Percentiles rank a stretch among this genome's conserved stretches.
phyloP scores from a whole-genome alignment of 2,888 invertebrate species.

The Pecten maximus region DNA sequence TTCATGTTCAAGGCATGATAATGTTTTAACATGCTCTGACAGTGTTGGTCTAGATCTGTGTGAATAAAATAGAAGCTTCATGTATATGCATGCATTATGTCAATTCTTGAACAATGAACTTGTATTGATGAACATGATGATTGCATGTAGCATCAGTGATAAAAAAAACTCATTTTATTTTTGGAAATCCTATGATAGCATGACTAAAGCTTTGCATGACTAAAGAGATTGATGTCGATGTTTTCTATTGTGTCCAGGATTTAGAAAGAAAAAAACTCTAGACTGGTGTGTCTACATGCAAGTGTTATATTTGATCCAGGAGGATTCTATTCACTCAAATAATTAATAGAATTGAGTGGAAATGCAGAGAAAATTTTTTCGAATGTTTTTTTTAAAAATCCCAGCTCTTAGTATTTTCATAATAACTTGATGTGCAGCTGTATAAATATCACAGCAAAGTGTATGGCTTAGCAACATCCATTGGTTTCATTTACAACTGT shows the following conservation, averaged over 20 bases:
- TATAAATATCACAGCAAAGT: too few relatives aligned
- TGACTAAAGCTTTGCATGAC: conserved; percentile 10
- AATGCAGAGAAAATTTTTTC: too few relatives aligned
- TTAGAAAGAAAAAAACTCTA: background rate
- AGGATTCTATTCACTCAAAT: background rate
- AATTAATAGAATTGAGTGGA: too few relatives aligned
- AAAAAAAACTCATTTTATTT: background rate
- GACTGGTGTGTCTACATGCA: too few relatives aligned
- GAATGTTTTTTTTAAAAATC: too few relatives aligned
- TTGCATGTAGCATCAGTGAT: background rate
- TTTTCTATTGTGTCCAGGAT: background rate
- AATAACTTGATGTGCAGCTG: too few relatives aligned
- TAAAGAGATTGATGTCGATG: background rate
- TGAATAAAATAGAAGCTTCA: background rate
- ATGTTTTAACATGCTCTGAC: background rate
- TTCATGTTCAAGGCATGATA: too few relatives aligned
- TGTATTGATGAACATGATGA: background rate
- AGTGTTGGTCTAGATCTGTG: too few relatives aligned
- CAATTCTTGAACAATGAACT: background rate
- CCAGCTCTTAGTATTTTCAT: too few relatives aligned
- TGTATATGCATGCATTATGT: background rate
- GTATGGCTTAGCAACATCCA: too few relatives aligned
- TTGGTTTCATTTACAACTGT: too few relatives aligned
- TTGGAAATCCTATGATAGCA: background rate
- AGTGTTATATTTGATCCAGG: background rate